Evolutionary conservation across 1,140 invertebrate species (phyloP).

Genomic region (Trichoplusia ni): DNA sequence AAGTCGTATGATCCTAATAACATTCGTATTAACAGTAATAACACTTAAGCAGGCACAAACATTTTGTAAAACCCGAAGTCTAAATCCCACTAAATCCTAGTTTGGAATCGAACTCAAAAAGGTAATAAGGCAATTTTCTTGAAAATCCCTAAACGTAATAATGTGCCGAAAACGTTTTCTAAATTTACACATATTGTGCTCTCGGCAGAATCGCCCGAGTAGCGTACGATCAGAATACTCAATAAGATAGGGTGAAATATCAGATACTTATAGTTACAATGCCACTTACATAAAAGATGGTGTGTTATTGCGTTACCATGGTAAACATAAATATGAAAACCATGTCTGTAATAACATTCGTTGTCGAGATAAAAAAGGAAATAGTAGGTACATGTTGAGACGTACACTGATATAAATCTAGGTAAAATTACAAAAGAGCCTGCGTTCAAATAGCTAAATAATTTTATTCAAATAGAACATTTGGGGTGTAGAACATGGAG

Average conservation of each 20-base stretch:
- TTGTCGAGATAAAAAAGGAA: not conserved
- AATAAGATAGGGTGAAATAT: conserved; percentile 59
- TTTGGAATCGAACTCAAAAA: conserved; percentile 70
- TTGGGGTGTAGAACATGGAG: conserved; percentile 70
- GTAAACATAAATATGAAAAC: conserved; percentile 18
- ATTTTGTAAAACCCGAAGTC: conserved; percentile 45
- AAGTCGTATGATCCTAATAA: no score
- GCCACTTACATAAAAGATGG: conserved; percentile 37
- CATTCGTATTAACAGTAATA: conserved; percentile 15
- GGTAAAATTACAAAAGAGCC: conserved; percentile 31
- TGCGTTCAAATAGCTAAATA: conserved; percentile 67
- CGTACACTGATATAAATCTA: not conserved
- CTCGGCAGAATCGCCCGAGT: conserved; percentile 62
- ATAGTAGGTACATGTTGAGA: not conserved
- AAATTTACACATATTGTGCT: conserved; percentile 79
- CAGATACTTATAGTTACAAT: conserved; percentile 52
- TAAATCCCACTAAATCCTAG: conserved; percentile 68
- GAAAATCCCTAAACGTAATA: conserved; percentile 79
- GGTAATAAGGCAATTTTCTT: conserved; percentile 79
- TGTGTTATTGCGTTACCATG: conserved; percentile 20
- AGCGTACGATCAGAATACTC: conserved; percentile 69
- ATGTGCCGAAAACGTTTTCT: conserved; percentile 77
- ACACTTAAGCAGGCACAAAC: conserved; percentile 36
- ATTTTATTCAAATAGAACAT: conserved; percentile 71
- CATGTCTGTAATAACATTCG: conserved; percentile 1